Base-by-base conservation (phyloP, 1,140 invertebrate species). In the Dendroctonus valens region DNA sequence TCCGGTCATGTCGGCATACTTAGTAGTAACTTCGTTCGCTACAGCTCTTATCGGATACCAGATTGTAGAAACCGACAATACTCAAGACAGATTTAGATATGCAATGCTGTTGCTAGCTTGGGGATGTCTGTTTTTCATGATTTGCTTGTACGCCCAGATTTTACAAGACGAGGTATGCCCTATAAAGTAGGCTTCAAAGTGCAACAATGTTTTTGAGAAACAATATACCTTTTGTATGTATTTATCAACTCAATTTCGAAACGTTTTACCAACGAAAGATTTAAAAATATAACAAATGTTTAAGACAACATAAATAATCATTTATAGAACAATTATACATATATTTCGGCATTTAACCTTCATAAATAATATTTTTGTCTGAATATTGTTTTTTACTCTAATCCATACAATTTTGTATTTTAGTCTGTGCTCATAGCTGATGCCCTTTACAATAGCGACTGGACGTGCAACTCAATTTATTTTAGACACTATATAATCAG, bases 1-100 rank as follows among this genome's bases (percentile, higher is more conserved):
- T 5, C 15, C 37, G 5, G 48, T 64, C 12, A 8, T 64, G 12
- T 12, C 41, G 37, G 48, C 26, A 5, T 64, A 64, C 26, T 39
- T 64, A 14, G 46, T 48, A 0, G 55, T 64, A 7, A 41, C 61
- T 15, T 64, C 61, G 44, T 64, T 64, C 46, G 48, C 61, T 38
- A 44, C 48, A 8, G 61, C 61, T 37, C 51, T 53, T 8, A 53
- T 62, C n/a, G 42, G 46, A 0, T 62, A 62, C 40, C 59, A 62
- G 40, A 50, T 62, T 14, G 48, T 44, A 5, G 12, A 51, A 15
- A n/a, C 48, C 14, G 51, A 52, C 26, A 37, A 41, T 11, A n/a
- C 52, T 15, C 38, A 62, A 52, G 59, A 62, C 9, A n/a, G 59
- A 11, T 52, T 62, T 15, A 41, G 59, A 42, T 62, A 62, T 41